These are phyloP conservation scores for Palythoa grandis DNA, from an alignment of 92 coral and sea anemone species.

Conservation along the genomic window DNA sequence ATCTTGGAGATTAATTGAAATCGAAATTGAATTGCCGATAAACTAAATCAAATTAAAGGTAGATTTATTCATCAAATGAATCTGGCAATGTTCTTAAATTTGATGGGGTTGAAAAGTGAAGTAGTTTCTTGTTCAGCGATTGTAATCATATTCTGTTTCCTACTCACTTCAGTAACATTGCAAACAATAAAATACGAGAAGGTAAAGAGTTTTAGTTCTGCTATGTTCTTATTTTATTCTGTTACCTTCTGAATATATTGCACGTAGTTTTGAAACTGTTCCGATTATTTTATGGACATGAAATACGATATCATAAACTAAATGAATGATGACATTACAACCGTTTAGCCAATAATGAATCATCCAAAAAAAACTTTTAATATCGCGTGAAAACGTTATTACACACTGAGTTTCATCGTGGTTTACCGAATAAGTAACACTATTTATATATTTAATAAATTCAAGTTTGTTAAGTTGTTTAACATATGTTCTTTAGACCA, in stretches of 20 bases:
- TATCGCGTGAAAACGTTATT: background rate
- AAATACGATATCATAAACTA: background rate
- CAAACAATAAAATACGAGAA: background rate
- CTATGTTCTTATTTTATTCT: background rate
- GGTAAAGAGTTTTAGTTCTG: background rate
- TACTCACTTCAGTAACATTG: background rate
- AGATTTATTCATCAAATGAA: slow-evolving; percentile 5
- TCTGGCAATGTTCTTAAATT: background rate
- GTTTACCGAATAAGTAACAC: background rate
- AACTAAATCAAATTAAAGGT: slow-evolving; percentile 17
- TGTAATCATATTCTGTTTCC: background rate
- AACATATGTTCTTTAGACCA: slow-evolving; percentile 36
- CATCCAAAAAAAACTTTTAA: background rate
- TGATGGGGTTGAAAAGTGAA: background rate
- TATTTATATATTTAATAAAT: background rate
- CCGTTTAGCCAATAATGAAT: background rate
- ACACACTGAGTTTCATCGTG: background rate
- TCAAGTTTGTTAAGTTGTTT: slow-evolving; percentile 11
- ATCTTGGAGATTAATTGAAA: slow-evolving; percentile 13
- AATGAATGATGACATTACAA: background rate
- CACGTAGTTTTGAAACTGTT: background rate
- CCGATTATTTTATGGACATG: background rate
- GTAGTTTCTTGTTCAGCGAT: background rate
- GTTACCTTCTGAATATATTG: no score
- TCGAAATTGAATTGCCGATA: slow-evolving; percentile 21